These are phyloP conservation scores for Tetrao urogallus DNA, from an alignment of 2,113 vertebrate genomes.

Conservation along the genomic window DNA sequence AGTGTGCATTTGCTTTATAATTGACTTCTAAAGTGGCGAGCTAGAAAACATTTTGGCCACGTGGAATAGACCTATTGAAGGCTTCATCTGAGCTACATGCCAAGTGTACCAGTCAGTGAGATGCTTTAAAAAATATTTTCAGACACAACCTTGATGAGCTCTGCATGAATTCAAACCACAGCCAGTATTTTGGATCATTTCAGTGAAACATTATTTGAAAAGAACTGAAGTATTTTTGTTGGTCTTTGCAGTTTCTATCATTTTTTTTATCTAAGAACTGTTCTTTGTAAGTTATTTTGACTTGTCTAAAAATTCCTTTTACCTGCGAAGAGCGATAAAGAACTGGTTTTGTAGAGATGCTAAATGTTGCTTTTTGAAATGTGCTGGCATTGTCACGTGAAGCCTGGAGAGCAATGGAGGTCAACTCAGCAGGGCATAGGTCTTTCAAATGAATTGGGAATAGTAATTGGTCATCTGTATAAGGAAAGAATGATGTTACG, in stretches of 20 bases:
- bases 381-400: neutral
- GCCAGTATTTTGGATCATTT: neutral
- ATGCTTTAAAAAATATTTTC: neutral
- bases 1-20: neutral
- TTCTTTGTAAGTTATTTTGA: neutral
- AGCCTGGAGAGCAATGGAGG: neutral
- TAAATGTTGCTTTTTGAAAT: neutral
- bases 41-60: neutral
- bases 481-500: neutral
- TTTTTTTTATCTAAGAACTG: neutral
- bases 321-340: neutral
- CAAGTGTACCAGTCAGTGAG: neutral
- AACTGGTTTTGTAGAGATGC: neutral
- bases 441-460: neutral
- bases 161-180: neutral
- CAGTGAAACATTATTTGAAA: neutral
- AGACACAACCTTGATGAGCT: neutral
- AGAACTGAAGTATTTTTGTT: neutral
- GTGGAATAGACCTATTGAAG: neutral
- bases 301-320: neutral
- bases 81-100: neutral
- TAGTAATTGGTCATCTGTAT: neutral
- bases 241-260: neutral
- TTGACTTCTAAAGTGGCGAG: neutral
- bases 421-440: neutral